These are phyloP conservation scores for Torymus texanus DNA, from an alignment of 2,888 invertebrate species.

Conservation along the genomic window DNA sequence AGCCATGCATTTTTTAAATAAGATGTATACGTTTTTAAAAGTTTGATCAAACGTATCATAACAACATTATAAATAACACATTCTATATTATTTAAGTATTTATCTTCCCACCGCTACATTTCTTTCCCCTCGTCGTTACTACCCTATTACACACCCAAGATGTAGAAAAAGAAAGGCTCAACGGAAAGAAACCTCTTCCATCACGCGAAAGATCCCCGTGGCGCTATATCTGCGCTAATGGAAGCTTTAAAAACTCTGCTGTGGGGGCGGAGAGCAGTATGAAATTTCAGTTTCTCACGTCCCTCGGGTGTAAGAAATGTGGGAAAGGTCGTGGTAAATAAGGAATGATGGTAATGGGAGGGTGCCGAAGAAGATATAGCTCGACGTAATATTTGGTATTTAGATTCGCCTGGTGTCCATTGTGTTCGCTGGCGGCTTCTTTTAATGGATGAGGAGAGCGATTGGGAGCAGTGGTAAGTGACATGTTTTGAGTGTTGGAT, in stretches of 20 bases:
- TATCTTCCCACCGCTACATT: too few species aligned
- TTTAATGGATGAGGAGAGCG: not conserved
- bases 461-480: not conserved
- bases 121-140: too few species aligned
- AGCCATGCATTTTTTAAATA: too few species aligned
- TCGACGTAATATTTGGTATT: constrained; percentile 47
- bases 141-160: too few species aligned
- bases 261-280: constrained; percentile 53
- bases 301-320: constrained; percentile 28
- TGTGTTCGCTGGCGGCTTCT: not conserved
- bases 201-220: constrained; percentile 31
- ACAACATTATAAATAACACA: too few species aligned
- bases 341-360: constrained; percentile 33
- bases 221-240: constrained; percentile 61
- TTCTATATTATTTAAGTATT: too few species aligned
- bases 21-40: too few species aligned
- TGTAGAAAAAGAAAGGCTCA: constrained; percentile 34
- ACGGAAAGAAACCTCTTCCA: constrained; percentile 9
- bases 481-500: not conserved
- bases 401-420: constrained; percentile 28
- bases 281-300: constrained; percentile 60
- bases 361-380: constrained; percentile 21
- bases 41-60: too few species aligned
- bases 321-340: constrained; percentile 35
- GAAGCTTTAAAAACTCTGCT: constrained; percentile 60